phyloP scores from a whole-genome alignment of 2,888 invertebrate species.

The Hypsopygia costalis region DNA sequence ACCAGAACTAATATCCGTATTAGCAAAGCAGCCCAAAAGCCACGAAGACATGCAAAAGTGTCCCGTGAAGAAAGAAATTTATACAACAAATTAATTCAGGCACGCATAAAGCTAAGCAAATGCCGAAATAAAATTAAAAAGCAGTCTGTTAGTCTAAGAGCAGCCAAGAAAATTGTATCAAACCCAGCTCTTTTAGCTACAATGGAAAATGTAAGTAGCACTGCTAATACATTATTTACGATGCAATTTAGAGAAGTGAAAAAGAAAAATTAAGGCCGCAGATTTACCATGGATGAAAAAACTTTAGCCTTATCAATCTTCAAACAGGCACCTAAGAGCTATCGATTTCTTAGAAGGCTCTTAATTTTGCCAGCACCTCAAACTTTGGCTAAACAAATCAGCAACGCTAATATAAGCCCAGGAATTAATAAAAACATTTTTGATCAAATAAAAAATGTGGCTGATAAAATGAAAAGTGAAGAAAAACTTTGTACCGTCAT shows the following conservation, averaged over 20 bases:
- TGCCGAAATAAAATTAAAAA: constrained; percentile 2
- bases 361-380: background rate
- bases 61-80: background rate
- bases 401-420: background rate
- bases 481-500: background rate
- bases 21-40: too few relatives aligned
- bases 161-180: background rate
- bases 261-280: constrained; percentile 6
- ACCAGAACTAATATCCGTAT: too few relatives aligned
- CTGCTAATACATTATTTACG: constrained; percentile 5
- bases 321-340: constrained; percentile 7
- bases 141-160: background rate
- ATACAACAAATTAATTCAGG: background rate
- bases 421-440: background rate
- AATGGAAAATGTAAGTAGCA: constrained; percentile 1
- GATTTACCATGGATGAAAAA: constrained; percentile 7
- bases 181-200: constrained; percentile 1
- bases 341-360: background rate
- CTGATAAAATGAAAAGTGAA: too few relatives aligned
- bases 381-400: background rate
- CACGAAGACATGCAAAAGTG: too few relatives aligned
- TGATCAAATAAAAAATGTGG: background rate
- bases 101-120: background rate
- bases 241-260: constrained; percentile 9
- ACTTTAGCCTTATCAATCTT: constrained; percentile 1